phyloP scores from a whole-genome alignment of 2,797 vertebrate species.

The Clarias laeviceps region DNA sequence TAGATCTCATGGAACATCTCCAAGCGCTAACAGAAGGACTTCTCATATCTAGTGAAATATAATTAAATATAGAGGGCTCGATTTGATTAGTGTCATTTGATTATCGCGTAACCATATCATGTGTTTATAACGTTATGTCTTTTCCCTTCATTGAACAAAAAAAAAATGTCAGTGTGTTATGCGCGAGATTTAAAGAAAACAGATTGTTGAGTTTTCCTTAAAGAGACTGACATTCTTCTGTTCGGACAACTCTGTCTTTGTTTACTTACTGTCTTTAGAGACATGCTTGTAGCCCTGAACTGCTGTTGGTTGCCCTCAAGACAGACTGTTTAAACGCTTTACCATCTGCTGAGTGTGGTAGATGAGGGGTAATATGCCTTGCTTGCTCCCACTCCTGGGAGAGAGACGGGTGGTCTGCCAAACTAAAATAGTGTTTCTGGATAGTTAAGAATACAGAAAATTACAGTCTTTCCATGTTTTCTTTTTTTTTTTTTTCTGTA shows the following conservation, averaged over 20 bases:
- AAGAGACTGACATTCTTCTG: slow-evolving; percentile 12
- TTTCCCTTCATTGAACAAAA: slow-evolving; percentile 34
- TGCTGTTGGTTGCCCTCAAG: slow-evolving; percentile 30
- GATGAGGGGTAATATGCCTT: slow-evolving; percentile 36
- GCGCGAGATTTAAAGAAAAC: background rate
- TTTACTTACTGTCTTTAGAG: slow-evolving; percentile 44
- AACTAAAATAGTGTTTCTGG: slow-evolving; percentile 38
- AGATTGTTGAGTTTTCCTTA: background rate
- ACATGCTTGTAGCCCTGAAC: slow-evolving; percentile 32
- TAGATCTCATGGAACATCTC: slow-evolving; percentile 49
- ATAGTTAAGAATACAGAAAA: slow-evolving; percentile 43
- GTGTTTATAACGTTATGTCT: slow-evolving; percentile 17
- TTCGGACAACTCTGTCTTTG: slow-evolving; percentile 36
- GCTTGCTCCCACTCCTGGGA: slow-evolving; percentile 31
- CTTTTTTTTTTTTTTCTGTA: background rate
- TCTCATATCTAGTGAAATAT: slow-evolving; percentile 48
- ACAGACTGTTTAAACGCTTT: slow-evolving; percentile 48
- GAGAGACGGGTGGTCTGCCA: slow-evolving; percentile 39
- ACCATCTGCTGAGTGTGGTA: slow-evolving; percentile 54
- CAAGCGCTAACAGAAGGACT: slow-evolving; percentile 44
- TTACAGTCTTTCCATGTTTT: slow-evolving; percentile 25
- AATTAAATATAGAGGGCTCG: slow-evolving; percentile 63
- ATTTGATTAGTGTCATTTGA: slow-evolving; percentile 62
- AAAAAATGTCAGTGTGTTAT: background rate
- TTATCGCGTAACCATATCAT: slow-evolving; percentile 49